These are phyloP conservation scores for Sphaeramia orbicularis DNA, from an alignment of 2,797 vertebrate genomes.

Conservation along the genomic window DNA sequence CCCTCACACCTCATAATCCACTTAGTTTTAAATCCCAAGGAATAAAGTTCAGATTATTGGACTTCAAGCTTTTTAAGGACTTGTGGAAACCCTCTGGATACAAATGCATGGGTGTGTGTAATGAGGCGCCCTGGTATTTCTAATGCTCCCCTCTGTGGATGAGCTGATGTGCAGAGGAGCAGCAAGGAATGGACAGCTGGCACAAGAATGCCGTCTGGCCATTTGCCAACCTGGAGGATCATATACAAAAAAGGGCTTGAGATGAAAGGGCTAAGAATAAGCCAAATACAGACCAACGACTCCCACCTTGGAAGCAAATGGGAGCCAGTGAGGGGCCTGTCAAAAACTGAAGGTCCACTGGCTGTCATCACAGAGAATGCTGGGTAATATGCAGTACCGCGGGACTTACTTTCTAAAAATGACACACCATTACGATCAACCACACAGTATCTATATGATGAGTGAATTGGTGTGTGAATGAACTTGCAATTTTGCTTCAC, in stretches of 20 bases:
- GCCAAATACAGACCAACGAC: not conserved
- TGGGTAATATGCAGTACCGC: not conserved
- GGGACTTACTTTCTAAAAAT: too few species aligned
- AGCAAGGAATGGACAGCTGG: slow-evolving; percentile 58
- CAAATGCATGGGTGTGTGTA: too few species aligned
- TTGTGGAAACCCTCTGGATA: too few species aligned
- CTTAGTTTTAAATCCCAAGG: too few species aligned
- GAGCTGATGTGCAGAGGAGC: slow-evolving; percentile 21
- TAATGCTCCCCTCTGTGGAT: slow-evolving; percentile 1
- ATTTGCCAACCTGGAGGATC: slow-evolving; percentile 7
- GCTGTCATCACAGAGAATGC: not conserved
- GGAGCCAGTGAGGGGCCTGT: not conserved
- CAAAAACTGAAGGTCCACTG: not conserved
- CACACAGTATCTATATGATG: too few species aligned
- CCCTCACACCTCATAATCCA: too few species aligned
- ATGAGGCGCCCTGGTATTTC: slow-evolving; percentile 27
- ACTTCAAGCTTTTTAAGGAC: too few species aligned
- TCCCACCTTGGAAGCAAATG: slow-evolving; percentile 12
- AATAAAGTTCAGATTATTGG: too few species aligned
- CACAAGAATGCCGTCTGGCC: slow-evolving; percentile 36
- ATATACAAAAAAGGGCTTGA: slow-evolving; percentile 1
- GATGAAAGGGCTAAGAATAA: slow-evolving; percentile 19
- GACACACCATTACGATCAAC: not conserved
- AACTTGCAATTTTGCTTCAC: too few species aligned
- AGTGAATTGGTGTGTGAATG: too few species aligned